phyloP scores from a whole-genome alignment of 1,140 invertebrate species.

The Scaptomyza hsui region DNA sequence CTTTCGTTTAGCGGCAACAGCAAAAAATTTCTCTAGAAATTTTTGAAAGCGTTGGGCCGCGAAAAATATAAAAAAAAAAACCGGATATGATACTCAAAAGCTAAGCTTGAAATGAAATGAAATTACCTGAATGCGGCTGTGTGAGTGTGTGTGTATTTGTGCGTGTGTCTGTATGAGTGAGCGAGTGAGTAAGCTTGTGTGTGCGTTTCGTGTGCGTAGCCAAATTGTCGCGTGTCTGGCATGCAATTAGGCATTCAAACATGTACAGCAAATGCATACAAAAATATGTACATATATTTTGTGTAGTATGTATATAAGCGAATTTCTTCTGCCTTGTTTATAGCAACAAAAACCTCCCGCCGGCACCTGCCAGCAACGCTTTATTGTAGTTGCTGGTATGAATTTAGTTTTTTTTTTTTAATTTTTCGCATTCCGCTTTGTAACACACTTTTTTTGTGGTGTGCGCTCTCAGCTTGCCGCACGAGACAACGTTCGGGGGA shows the following conservation, averaged over 20 bases:
- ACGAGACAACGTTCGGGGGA: conserved; percentile 51
- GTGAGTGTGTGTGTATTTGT: conserved; percentile 25
- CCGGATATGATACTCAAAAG: conserved; percentile 75
- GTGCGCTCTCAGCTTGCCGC: conserved; percentile 23
- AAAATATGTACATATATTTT: conserved; percentile 3
- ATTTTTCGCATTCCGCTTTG: conserved; percentile 49
- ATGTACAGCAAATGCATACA: conserved; percentile 15
- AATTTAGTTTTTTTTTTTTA: conserved; percentile 11
- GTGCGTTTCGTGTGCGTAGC: conserved; percentile 41
- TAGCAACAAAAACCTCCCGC: conserved; percentile 3
- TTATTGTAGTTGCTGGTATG: conserved; percentile 3
- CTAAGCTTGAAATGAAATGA: conserved; percentile 61
- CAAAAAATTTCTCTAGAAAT: conserved; percentile 76
- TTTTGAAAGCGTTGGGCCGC: conserved; percentile 69
- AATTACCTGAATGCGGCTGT: conserved; percentile 52
- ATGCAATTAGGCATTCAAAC: conserved; percentile 79
- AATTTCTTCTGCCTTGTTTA: conserved; percentile 8
- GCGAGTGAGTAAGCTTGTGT: background rate
- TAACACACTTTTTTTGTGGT: conserved; percentile 21
- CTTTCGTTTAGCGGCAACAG: conserved; percentile 23
- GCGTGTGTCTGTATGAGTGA: conserved; percentile 12
- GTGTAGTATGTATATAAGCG: conserved; percentile 4
- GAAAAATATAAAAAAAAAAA: conserved; percentile 62
- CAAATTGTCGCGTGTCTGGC: conserved; percentile 76
- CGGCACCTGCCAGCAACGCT: conserved; percentile 26